Evolutionary conservation across 1,140 invertebrate genomes (phyloP).

Genomic region (Pseudachorutes palmiensis): DNA sequence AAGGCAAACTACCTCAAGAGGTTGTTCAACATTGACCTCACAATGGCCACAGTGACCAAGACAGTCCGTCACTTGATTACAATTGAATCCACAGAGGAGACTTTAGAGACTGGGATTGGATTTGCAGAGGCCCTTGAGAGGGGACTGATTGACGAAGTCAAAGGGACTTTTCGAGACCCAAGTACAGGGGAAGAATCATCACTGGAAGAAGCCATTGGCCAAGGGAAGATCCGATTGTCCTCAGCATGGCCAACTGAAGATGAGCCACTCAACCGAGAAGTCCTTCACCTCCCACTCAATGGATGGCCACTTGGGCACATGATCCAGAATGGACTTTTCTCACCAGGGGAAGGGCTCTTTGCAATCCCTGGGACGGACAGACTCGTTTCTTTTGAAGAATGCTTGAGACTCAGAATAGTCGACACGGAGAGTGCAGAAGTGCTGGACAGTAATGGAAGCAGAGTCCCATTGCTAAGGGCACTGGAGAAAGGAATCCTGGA

Average conservation of each 20-base stretch:
- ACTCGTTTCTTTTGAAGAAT: constrained; percentile 76
- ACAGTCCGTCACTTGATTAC: constrained; percentile 64
- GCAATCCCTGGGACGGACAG: constrained; percentile 78
- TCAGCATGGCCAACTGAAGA: neutral
- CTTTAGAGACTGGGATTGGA: constrained; percentile 39
- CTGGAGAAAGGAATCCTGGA: constrained; percentile 70
- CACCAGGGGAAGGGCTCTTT: constrained; percentile 71
- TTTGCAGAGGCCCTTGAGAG: constrained; percentile 59
- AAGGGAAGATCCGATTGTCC: neutral
- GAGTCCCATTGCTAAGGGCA: constrained; percentile 62
- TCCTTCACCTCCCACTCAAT: constrained; percentile 65
- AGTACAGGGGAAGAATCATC: constrained; percentile 63
- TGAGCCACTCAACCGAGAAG: constrained; percentile 45
- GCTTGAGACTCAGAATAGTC: constrained; percentile 73
- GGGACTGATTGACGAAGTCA: constrained; percentile 70
- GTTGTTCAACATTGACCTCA: constrained; percentile 72
- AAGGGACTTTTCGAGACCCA: constrained; percentile 69
- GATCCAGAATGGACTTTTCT: constrained; percentile 65
- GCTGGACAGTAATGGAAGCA: constrained; percentile 60
- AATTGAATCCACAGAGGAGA: constrained; percentile 54
- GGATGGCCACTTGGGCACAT: constrained; percentile 71
- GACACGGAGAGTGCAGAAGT: constrained; percentile 69
- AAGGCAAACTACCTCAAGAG: constrained; percentile 74
- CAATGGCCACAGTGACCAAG: constrained; percentile 72
- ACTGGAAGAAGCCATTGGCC: constrained; percentile 68